A percentile compares a stretch with the other conserved stretches of the same genome.
Conservation (phyloP, 2,113 vertebrate species). For the Pholis gunnellus region DNA sequence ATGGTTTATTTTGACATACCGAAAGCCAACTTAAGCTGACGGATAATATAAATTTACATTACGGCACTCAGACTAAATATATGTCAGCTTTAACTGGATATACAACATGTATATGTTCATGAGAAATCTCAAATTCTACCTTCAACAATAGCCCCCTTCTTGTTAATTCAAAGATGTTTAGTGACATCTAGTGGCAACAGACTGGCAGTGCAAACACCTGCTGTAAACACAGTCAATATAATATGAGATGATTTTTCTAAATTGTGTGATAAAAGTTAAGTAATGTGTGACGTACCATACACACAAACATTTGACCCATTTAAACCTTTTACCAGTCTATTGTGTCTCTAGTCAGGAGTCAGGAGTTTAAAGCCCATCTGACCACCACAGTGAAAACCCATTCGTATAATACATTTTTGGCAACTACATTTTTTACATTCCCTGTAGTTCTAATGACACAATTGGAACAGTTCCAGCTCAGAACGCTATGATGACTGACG, state of each 20-base stretch:
- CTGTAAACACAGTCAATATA: not conserved
- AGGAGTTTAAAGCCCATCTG: slow-evolving; percentile 4
- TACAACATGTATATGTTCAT: not conserved
- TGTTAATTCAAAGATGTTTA: not conserved
- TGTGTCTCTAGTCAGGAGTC: not conserved
- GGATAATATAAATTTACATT: not conserved
- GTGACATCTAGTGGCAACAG: slow-evolving; percentile 64
- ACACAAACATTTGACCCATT: not conserved
- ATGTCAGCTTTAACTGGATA: not conserved
- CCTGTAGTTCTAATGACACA: not conserved
- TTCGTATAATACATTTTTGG: not conserved
- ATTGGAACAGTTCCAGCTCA: not conserved
- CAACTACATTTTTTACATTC: not conserved
- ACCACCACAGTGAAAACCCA: not conserved
- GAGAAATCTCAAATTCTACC: not conserved
- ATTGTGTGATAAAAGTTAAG: not conserved
- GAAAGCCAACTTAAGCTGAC: not conserved
- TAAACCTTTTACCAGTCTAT: not conserved
- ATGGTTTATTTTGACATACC: not conserved
- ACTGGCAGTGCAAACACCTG: not conserved
- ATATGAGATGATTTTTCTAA: not conserved
- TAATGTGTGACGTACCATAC: not conserved
- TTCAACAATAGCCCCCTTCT: not conserved
- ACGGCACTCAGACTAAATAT: not conserved
- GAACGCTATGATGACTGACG: not conserved